These are phyloP conservation scores for Trichacis sp. DNA, from an alignment of 2,888 invertebrate genomes.

Conservation along the genomic window DNA sequence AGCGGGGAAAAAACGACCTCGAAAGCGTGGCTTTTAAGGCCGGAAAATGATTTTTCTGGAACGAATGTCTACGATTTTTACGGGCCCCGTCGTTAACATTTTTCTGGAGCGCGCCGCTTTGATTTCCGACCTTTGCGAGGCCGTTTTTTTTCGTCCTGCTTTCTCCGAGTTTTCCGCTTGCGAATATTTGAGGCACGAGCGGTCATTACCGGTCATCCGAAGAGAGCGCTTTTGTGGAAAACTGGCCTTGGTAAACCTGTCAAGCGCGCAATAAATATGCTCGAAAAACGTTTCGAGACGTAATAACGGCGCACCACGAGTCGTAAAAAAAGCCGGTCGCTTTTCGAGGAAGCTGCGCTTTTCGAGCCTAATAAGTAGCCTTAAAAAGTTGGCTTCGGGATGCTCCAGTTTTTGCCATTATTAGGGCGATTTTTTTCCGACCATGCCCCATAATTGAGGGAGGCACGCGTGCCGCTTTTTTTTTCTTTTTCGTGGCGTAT, in stretches of 20 bases:
- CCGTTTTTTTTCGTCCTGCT: constrained; percentile 35
- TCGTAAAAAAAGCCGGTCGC: constrained; percentile 30
- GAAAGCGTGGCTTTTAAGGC: constrained; percentile 49
- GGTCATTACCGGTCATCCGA: constrained; percentile 67
- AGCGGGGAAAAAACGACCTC: constrained; percentile 11
- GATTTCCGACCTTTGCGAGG: constrained; percentile 47
- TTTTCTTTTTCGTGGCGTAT: constrained; percentile 14
- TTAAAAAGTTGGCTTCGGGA: constrained; percentile 32
- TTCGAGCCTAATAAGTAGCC: constrained; percentile 34
- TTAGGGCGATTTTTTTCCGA: constrained; percentile 64
- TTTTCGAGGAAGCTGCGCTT: constrained; percentile 34
- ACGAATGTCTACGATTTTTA: constrained; percentile 62
- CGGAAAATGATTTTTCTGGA: constrained; percentile 53
- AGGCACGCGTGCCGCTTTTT: constrained; percentile 46
- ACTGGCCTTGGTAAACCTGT: constrained; percentile 14
- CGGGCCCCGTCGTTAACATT: constrained; percentile 54
- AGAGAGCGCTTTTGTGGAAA: constrained; percentile 8
- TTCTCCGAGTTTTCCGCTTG: constrained; percentile 22
- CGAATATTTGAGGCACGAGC: constrained; percentile 51
- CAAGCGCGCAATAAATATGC: constrained; percentile 12
- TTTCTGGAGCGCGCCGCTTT: constrained; percentile 52
- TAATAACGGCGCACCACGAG: constrained; percentile 33
- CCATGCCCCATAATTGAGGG: constrained; percentile 42
- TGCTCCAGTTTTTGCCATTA: constrained; percentile 66
- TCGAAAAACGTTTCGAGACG: constrained; percentile 28